phyloP scores from a whole-genome alignment of 2,113 vertebrate genomes.

The Rhea americana region DNA sequence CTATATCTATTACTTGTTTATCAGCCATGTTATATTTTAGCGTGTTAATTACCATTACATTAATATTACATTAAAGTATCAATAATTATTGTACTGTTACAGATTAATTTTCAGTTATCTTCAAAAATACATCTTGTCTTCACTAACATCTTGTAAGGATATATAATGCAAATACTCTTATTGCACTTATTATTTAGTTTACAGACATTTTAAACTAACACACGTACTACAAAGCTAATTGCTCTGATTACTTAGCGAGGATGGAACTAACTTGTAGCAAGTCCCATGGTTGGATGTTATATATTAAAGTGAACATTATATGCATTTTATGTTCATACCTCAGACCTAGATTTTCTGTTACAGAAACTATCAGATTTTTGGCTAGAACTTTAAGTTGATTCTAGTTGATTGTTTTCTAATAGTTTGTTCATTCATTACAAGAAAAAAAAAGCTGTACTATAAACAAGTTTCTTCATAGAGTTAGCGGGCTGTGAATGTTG shows the following conservation, averaged over 20 bases:
- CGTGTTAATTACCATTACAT: not conserved
- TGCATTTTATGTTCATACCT: not conserved
- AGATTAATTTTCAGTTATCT: not conserved
- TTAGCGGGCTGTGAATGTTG: not conserved
- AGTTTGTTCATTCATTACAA: not conserved
- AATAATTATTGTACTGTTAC: not conserved
- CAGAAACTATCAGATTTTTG: not conserved
- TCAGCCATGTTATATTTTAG: not conserved
- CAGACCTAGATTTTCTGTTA: not conserved
- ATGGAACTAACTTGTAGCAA: not conserved
- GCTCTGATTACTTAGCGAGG: not conserved
- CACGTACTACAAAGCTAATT: not conserved
- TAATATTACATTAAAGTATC: not conserved
- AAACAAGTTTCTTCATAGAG: not conserved
- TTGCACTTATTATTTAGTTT: not conserved
- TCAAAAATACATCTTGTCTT: not conserved
- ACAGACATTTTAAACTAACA: not conserved
- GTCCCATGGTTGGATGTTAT: not conserved
- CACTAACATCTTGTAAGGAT: not conserved
- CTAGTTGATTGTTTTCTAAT: not conserved
- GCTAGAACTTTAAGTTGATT: not conserved
- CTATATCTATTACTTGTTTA: not conserved
- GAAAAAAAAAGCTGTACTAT: not conserved
- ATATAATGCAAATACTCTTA: not conserved
- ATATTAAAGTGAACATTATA: not conserved